These are phyloP conservation scores for Parotocinclus haroldoi DNA, from an alignment of 2,797 vertebrate species.

Conservation along the genomic window DNA sequence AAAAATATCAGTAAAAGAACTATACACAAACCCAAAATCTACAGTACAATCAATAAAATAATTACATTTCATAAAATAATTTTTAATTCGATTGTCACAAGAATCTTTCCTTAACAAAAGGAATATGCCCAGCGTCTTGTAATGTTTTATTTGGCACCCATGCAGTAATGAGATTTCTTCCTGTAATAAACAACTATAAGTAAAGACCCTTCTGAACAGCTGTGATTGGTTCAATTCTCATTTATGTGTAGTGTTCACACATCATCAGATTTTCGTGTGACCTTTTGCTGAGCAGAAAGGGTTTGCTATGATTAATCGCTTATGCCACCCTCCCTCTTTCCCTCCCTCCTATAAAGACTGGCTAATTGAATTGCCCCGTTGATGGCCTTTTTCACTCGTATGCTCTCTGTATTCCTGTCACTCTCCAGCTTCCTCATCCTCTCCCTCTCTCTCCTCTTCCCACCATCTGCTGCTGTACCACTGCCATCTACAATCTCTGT, in stretches of 20 bases:
- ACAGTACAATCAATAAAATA: no score
- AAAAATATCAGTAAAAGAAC: no score
- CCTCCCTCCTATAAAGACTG: slow-evolving; percentile 40
- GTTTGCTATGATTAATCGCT: slow-evolving; percentile 47
- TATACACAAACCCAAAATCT: no score
- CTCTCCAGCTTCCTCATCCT: slow-evolving; percentile 20
- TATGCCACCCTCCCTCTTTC: slow-evolving; percentile 16
- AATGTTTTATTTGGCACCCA: background rate
- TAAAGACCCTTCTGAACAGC: slow-evolving; percentile 2
- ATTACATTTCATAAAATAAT: no score
- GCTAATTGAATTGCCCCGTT: slow-evolving; percentile 50
- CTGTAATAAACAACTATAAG: slow-evolving; percentile 7
- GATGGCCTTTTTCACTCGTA: slow-evolving; percentile 42
- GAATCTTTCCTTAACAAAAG: no score
- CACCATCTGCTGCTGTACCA: slow-evolving; percentile 19
- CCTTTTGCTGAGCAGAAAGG: slow-evolving; percentile 13
- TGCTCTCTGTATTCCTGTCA: slow-evolving; percentile 42
- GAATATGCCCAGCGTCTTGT: no score
- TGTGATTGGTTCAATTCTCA: slow-evolving; percentile 20
- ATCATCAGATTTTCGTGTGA: slow-evolving; percentile 28
- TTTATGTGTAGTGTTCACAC: slow-evolving; percentile 37
- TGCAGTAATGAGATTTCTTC: slow-evolving; percentile 1
- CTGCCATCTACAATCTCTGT: slow-evolving; percentile 28
- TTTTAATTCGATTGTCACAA: no score
- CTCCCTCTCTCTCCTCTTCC: slow-evolving; percentile 9